These are phyloP conservation scores for Cirrhinus mrigala DNA, from an alignment of 2,797 vertebrate genomes.

Conservation along the genomic window DNA sequence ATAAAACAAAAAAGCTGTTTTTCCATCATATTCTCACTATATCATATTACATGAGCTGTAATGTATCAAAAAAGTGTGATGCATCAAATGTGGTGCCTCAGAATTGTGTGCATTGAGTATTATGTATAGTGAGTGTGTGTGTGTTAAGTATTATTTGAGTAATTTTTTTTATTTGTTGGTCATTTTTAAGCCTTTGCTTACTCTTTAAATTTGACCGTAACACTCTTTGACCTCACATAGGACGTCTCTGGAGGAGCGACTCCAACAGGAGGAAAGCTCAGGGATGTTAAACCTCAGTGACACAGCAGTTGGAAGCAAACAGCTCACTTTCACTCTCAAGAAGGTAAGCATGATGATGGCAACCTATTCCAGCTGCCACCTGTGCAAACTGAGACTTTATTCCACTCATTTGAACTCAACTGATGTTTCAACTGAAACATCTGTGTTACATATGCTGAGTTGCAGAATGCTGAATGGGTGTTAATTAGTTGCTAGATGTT, in stretches of 20 bases:
- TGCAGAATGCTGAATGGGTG: background rate
- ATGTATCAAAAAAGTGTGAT: no score
- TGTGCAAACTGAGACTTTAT: background rate
- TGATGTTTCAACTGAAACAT: background rate
- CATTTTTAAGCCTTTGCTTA: background rate
- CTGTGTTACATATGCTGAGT: background rate
- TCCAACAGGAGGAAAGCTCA: conserved; percentile 87
- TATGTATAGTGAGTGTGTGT: no score
- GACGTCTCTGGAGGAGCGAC: conserved; percentile 91
- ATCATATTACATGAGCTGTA: no score
- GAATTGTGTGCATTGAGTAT: no score
- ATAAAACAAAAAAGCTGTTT: no score
- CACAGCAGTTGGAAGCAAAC: conserved; percentile 93
- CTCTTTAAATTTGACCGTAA: background rate
- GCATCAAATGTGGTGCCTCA: no score
- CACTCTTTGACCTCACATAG: conserved; percentile 70
- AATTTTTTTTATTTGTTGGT: background rate
- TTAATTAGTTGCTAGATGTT: no score
- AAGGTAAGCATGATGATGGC: conserved; percentile 78
- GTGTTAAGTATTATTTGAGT: no score
- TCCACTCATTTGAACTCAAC: background rate
- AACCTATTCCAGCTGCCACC: background rate
- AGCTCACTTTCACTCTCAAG: conserved; percentile 92
- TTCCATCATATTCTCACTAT: no score
- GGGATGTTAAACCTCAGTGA: conserved; percentile 80